Percentiles rank a stretch among this genome's conserved stretches.
These are phyloP conservation scores for Pagetopsis macropterus DNA, from an alignment of 2,797 vertebrate genomes.

Conservation along the genomic window DNA sequence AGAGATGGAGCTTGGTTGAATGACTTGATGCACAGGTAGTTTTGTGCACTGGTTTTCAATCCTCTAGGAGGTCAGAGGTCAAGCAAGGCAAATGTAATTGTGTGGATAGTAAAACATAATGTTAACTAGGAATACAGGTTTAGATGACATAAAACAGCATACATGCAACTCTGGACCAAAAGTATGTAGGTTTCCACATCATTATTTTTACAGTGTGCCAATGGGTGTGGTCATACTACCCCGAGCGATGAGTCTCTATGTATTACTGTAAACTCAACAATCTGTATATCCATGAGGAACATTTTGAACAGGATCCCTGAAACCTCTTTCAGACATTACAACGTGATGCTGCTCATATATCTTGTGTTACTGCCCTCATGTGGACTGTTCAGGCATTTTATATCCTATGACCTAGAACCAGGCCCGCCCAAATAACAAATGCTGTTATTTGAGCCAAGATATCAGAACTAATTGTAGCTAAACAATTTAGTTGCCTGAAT, in stretches of 20 bases:
- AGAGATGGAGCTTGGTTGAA: not conserved
- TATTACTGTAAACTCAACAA: not conserved
- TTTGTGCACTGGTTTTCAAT: not conserved
- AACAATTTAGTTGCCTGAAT: not conserved
- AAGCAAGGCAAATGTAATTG: no score
- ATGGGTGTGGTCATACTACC: no score
- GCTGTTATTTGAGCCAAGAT: not conserved
- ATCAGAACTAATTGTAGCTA: not conserved
- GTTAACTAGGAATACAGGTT: no score
- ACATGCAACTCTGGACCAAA: no score
- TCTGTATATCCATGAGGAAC: not conserved
- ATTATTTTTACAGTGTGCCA: no score
- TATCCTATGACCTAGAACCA: not conserved
- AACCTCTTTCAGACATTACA: not conserved
- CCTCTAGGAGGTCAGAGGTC: not conserved
- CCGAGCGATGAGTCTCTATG: not conserved
- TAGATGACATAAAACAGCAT: no score
- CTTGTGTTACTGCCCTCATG: slow-evolving; percentile 52
- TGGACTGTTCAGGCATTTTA: slow-evolving; percentile 23
- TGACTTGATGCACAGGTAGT: not conserved
- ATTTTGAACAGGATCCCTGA: not conserved
- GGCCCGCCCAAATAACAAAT: not conserved
- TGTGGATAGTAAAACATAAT: no score
- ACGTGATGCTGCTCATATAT: not conserved
- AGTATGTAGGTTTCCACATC: no score